Evolutionary conservation across 92 coral and sea anemone species (phyloP).

Genomic region (Epizoanthus scotinus): DNA sequence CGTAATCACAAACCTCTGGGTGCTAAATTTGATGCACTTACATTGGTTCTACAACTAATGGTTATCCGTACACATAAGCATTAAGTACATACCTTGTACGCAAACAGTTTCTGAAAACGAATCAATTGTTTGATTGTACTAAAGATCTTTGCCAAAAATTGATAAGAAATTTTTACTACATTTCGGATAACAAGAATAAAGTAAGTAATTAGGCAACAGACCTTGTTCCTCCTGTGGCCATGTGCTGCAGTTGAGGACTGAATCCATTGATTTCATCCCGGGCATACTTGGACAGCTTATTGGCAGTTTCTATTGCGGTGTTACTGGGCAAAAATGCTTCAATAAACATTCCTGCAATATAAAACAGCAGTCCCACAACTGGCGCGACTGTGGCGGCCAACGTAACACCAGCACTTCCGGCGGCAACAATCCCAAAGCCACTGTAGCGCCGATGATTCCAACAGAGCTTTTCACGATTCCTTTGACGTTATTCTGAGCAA

Average conservation of each 20-base stretch:
- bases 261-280: conserved; percentile 57
- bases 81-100: too few relatives aligned
- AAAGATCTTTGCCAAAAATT: too few relatives aligned
- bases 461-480: conserved; percentile 61
- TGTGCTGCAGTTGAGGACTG: conserved; percentile 34
- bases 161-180: too few relatives aligned
- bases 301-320: conserved; percentile 56
- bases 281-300: conserved; percentile 54
- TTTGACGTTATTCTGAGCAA: conserved; percentile 46
- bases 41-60: too few relatives aligned
- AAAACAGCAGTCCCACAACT: conserved; percentile 47
- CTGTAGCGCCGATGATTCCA: conserved; percentile 60
- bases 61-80: too few relatives aligned
- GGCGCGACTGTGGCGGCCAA: conserved; percentile 33
- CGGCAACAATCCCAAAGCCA: conserved; percentile 53
- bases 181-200: too few relatives aligned
- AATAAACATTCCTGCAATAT: conserved; percentile 43
- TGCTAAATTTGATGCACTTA: too few relatives aligned
- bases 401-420: conserved; percentile 6
- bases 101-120: too few relatives aligned
- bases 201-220: background rate
- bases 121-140: too few relatives aligned
- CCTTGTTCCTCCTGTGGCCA: conserved; percentile 45
- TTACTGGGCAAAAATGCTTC: conserved; percentile 54
- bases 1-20: too few relatives aligned